Conservation (phyloP, 1,140 invertebrate species). For the Orius insidiosus region DNA sequence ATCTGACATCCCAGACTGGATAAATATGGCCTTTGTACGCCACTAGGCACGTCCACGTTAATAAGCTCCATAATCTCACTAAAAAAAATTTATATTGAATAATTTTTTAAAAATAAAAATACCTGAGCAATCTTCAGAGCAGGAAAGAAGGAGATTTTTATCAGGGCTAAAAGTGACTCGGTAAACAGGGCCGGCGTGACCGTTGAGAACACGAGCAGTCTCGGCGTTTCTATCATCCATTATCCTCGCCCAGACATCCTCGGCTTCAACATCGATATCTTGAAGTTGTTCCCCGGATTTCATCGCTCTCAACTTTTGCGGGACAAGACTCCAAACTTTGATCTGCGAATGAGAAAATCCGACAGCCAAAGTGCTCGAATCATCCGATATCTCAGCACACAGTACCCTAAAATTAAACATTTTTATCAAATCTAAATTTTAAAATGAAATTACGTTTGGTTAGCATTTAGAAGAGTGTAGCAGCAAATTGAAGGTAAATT, state of each 20-base stretch:
- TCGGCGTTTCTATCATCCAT: slow-evolving; percentile 83
- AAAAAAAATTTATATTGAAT: too few relatives aligned
- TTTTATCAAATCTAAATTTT: too few relatives aligned
- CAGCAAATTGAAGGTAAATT: slow-evolving; percentile 88
- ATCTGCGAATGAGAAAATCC: slow-evolving; percentile 81
- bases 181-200: slow-evolving; percentile 84
- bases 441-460: slow-evolving; percentile 44
- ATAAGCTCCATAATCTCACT: slow-evolving; percentile 89
- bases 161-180: slow-evolving; percentile 82
- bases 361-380: slow-evolving; percentile 77
- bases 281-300: slow-evolving; percentile 71
- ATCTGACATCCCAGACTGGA: slow-evolving; percentile 88
- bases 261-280: slow-evolving; percentile 81
- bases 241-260: slow-evolving; percentile 83
- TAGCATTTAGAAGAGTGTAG: slow-evolving; percentile 83
- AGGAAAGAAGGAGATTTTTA: slow-evolving; percentile 70
- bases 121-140: slow-evolving; percentile 85
- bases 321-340: slow-evolving; percentile 80
- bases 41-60: slow-evolving; percentile 86
- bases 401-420: too few relatives aligned
- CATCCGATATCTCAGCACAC: slow-evolving; percentile 80
- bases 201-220: slow-evolving; percentile 54
- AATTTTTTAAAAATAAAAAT: too few relatives aligned
- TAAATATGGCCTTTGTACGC: slow-evolving; percentile 85
- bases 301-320: slow-evolving; percentile 70